Evolutionary conservation across 1,140 invertebrate species (phyloP), one percentile per base, ranked within the genome.

Genomic region (Diabrotica virgifera): DNA sequence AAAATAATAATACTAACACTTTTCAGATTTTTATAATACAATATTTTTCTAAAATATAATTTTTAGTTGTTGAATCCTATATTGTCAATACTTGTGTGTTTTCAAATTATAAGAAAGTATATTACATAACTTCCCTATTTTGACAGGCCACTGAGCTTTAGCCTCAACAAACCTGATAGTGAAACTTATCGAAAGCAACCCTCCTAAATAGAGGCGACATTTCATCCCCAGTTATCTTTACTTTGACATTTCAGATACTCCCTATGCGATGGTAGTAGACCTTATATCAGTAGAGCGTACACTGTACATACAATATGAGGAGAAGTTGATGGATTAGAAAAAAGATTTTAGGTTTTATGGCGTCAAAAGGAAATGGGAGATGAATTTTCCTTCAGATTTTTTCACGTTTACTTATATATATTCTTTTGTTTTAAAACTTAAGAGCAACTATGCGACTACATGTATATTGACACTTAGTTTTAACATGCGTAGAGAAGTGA

Each of bases 101-200:
- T n/a, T 24, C 24, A 24, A 24, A 24, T 24, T 4, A 24, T 46
- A 46, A 46, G n/a, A 46, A 46, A 4, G 40, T 46, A 5, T 46
- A 46, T 46, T 46, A 10, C n/a, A 46, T 46, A 10, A 46, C 2
- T 46, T 46, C 40, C 40, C 40, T 46, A n/a, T 46, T 46, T 46
- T 46, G 40, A 46, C 40, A 46, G 40, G n/a, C 40, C 40, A 46
- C 8, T 46, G 40, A 8, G 40, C 40, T 46, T n/a, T 46, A n/a
- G 8, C n/a, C 40, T 46, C 40, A 0, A 10, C 40, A n/a, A n/a
- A 8, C 8, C 40, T 46, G 40, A 46, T 46, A 46, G 40, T 46
- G 40, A 46, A 46, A 46, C 40, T 46, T 46, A 46, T 46, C 40
- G 40, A 46, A 46, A 46, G 40, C 40, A 46, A 46, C 40, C 40